phyloP scores from a whole-genome alignment of 2,797 vertebrate genomes.

The Sebastiscus albofasciatus region DNA sequence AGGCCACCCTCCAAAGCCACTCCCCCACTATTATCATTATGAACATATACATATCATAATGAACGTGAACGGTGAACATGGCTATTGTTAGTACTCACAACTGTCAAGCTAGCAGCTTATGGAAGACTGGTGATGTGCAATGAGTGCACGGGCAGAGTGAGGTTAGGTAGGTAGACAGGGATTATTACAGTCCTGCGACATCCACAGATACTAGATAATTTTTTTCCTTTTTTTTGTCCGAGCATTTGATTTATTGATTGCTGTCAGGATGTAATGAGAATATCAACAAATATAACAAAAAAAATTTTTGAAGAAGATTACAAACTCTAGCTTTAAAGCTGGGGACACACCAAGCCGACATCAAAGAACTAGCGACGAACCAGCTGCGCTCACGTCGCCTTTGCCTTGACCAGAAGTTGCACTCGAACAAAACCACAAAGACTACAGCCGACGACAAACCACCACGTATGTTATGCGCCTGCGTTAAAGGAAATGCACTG shows the following conservation, averaged over 20 bases:
- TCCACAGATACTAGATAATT: not conserved
- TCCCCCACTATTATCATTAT: not conserved
- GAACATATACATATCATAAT: not conserved
- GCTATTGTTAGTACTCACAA: not conserved
- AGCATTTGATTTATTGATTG: not conserved
- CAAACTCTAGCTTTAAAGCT: not conserved
- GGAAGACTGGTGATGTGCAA: not conserved
- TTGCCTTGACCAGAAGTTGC: too few species aligned
- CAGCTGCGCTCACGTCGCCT: too few species aligned
- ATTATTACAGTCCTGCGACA: not conserved
- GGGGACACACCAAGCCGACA: too few species aligned
- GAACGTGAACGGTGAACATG: not conserved
- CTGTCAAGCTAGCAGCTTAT: not conserved
- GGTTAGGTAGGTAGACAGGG: not conserved
- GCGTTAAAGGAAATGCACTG: too few species aligned
- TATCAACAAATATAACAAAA: not conserved
- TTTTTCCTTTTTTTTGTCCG: not conserved
- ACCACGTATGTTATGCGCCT: too few species aligned
- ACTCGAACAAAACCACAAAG: too few species aligned
- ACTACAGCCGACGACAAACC: too few species aligned
- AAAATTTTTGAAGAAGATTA: not conserved
- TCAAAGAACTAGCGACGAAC: too few species aligned
- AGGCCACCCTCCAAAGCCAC: not conserved
- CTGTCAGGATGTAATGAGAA: not conserved
- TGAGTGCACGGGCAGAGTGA: not conserved